Base-by-base conservation (phyloP, 2,888 invertebrate species). In the Bugulina stolonifera region DNA sequence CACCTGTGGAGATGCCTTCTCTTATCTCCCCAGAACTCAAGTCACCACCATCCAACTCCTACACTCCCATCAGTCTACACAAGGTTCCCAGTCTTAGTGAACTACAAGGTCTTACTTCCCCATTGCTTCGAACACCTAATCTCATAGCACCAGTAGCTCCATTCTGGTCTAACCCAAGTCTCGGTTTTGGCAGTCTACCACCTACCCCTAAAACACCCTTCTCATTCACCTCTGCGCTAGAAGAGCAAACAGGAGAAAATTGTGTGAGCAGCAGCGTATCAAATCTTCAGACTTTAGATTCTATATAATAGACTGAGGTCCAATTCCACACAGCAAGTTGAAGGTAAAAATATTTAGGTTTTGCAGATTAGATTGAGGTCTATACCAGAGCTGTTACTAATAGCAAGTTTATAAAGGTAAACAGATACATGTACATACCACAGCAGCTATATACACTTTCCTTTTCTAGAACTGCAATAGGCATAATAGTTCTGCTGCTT, bases 51-150 rank as follows among this genome's bases (percentile, higher is more conserved):
- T 18, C 64, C 1, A 64, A 14, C 34, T 27, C 32, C 64, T 27
- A 29, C 32, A 29, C 32, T n/a, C 32, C 64, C 32, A 10, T 32
- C 27, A 14, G 27, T n/a, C 14, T n/a, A 2, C 32, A 64, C 34
- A 27, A 64, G 64, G 32, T 32, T 10, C 64, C 64, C 10, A 32
- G 32, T 32, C 10, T 32, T 14, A 32, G 32, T 14, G 64, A 64
- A 18, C 64, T 32, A 5, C 64, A 27, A 34, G 25, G n/a, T 25
- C 3, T 55, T 14, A 18, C 64, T 14, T 64, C 64, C 2, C 64
- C 64, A 2, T 32, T 64, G 27, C 64, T 64, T n/a, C 3, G 64
- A 32, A 64, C 64, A 2, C 64, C 64, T 32, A 64, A 64, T n/a
- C 64, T 64, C 2, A 10, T 64, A 5, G 27, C 64, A 2, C 22